These are phyloP conservation scores for Oreochromis tanganicae DNA, from an alignment of 2,113 vertebrate genomes.

Conservation along the genomic window DNA sequence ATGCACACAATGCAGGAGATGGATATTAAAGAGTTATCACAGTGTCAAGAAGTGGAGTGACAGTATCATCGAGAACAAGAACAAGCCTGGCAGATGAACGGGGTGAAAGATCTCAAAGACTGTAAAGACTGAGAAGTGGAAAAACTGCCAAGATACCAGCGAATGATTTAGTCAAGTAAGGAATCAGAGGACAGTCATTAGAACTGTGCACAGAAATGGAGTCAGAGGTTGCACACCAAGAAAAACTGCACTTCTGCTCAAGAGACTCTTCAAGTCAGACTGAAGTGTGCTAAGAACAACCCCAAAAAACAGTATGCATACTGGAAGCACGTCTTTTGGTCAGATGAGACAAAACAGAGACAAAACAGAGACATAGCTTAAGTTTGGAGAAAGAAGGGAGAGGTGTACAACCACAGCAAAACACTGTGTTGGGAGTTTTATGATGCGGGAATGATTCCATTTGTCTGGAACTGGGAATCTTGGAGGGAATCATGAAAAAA, in stretches of 20 bases:
- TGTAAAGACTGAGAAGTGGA: too few relatives aligned
- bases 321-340: neutral
- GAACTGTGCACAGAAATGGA: neutral
- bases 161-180: neutral
- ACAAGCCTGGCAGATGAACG: neutral
- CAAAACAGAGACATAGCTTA: neutral
- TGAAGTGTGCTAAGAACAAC: neutral
- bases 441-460: neutral
- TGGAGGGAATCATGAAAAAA: too few relatives aligned
- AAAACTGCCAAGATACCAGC: neutral
- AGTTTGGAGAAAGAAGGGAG: neutral
- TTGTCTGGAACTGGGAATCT: neutral
- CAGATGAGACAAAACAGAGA: neutral
- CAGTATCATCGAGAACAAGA: neutral
- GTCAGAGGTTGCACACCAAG: neutral
- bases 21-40: neutral
- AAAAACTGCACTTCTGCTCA: neutral
- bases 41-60: neutral
- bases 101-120: neutral
- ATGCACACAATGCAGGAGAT: neutral
- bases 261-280: neutral
- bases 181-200: neutral
- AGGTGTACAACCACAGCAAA: neutral
- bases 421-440: accelerated
- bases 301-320: neutral